These are phyloP conservation scores for Lepidiolamprologus cunningtoni DNA, from an alignment of 2,113 vertebrate species.

Conservation along the genomic window DNA sequence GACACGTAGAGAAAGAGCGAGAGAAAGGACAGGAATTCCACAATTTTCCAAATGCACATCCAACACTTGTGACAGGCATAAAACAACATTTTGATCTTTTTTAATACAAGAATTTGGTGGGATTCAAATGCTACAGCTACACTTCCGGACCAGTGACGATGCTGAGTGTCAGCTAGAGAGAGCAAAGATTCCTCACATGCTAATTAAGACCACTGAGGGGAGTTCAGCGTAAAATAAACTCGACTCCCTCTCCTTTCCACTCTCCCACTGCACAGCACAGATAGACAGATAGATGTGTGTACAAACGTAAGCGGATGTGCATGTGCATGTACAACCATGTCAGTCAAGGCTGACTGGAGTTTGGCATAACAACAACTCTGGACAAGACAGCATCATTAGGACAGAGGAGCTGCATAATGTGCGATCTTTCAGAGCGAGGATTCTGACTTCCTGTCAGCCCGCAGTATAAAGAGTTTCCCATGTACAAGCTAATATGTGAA, in stretches of 20 bases:
- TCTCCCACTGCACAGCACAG: background rate
- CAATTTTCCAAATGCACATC: constrained; percentile 1
- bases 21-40: constrained; percentile 1
- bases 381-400: constrained; percentile 53
- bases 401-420: constrained; percentile 38
- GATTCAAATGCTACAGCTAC: background rate
- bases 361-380: constrained; percentile 31
- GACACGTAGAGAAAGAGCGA: background rate
- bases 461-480: constrained; percentile 8
- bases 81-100: background rate
- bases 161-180: background rate
- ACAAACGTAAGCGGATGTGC: background rate
- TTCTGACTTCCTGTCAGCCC: constrained; percentile 20
- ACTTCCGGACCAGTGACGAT: background rate
- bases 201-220: constrained; percentile 28
- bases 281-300: background rate
- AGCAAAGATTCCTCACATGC: constrained; percentile 11
- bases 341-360: constrained; percentile 46
- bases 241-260: background rate
- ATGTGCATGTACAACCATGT: background rate
- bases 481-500: constrained; percentile 20
- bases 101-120: background rate
- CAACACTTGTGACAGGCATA: background rate
- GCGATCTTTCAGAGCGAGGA: background rate
- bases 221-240: constrained; percentile 20